Conservation (phyloP, 2,888 invertebrate species). For the Crocallis elinguaria region DNA sequence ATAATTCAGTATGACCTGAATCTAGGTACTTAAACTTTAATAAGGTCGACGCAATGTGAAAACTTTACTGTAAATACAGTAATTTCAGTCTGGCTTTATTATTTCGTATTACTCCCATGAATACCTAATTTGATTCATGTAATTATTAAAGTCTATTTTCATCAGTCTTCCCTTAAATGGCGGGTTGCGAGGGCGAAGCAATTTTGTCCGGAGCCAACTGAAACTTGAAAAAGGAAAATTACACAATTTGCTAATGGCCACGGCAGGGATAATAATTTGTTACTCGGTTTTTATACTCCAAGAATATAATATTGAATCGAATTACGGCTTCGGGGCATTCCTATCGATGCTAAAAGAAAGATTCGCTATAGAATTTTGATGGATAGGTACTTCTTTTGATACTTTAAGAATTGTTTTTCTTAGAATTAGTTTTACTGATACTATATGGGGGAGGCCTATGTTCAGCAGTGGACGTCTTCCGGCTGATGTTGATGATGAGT, state of each 20-base stretch:
- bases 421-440: too few relatives aligned
- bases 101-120: conserved; percentile 41
- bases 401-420: background rate
- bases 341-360: conserved; percentile 12
- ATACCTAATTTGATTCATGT: conserved; percentile 64
- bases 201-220: conserved; percentile 73
- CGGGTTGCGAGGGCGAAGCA: conserved; percentile 72
- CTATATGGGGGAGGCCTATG: too few relatives aligned
- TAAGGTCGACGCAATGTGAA: background rate
- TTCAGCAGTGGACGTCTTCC: too few relatives aligned
- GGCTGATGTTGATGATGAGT: too few relatives aligned
- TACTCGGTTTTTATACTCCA: conserved; percentile 65
- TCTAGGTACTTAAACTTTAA: background rate
- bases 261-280: conserved; percentile 72
- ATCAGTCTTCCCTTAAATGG: conserved; percentile 71
- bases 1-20: too few relatives aligned
- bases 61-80: conserved; percentile 15
- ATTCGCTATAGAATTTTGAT: background rate
- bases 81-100: conserved; percentile 32
- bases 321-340: conserved; percentile 27
- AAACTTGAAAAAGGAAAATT: conserved; percentile 81
- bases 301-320: conserved; percentile 59
- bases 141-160: conserved; percentile 73
- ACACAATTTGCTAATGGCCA: conserved; percentile 80
- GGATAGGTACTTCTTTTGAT: background rate